Percentiles rank a stretch among this genome's conserved stretches.
These are phyloP conservation scores for Herminia tarsipennalis DNA, from an alignment of 2,888 invertebrate species.

Conservation along the genomic window DNA sequence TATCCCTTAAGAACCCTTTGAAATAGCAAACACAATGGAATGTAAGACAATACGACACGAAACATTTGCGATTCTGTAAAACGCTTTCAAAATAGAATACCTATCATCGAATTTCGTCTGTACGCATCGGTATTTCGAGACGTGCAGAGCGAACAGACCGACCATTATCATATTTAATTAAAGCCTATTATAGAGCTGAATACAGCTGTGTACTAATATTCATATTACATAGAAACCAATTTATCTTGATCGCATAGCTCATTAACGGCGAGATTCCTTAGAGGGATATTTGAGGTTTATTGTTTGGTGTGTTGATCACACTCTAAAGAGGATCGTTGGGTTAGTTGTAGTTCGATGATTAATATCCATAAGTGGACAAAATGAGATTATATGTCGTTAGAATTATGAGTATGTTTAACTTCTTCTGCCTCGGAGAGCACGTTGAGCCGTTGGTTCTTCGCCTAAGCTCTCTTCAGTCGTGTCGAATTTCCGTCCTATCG, in stretches of 20 bases:
- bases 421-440: no score
- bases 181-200: constrained; percentile 10
- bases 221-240: constrained; percentile 36
- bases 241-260: constrained; percentile 43
- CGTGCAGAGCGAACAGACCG: constrained; percentile 20
- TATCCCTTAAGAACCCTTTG: no score
- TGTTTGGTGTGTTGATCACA: no score
- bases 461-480: no score
- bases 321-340: no score
- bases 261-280: constrained; percentile 26
- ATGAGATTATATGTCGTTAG: no score
- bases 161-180: constrained; percentile 42
- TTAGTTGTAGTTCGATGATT: no score
- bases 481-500: no score
- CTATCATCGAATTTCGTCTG: constrained; percentile 28
- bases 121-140: constrained; percentile 25
- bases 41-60: constrained; percentile 22
- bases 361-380: no score
- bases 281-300: constrained; percentile 24
- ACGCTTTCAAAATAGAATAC: constrained; percentile 14
- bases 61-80: constrained; percentile 17
- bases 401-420: no score
- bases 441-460: no score
- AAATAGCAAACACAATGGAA: no score
- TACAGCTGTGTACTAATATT: constrained; percentile 19